Percentiles rank a stretch among this genome's conserved stretches.
Evolutionary conservation across 2,888 invertebrate species (phyloP).

Genomic region (Leucania comma): DNA sequence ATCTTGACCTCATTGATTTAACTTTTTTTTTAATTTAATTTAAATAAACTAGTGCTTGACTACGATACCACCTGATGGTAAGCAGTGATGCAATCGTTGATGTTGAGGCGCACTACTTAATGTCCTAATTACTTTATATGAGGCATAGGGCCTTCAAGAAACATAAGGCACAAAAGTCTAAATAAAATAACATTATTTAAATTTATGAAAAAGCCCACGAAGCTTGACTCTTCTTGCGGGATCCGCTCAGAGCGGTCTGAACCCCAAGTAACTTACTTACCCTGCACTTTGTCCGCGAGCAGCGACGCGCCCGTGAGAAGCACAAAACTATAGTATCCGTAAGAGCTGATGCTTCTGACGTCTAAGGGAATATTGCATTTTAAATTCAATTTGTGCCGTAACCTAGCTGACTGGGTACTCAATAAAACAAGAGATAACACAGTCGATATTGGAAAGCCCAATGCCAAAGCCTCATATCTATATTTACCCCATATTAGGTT

Average conservation of each 20-base stretch:
- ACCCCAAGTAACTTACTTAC: conserved; percentile 7
- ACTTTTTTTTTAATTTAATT: too few species aligned
- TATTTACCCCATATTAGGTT: too few species aligned
- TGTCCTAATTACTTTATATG: too few species aligned
- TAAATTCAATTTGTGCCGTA: conserved; percentile 9
- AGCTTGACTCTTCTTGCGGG: neutral
- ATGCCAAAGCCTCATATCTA: too few species aligned
- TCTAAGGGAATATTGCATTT: conserved; percentile 20
- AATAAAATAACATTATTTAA: neutral
- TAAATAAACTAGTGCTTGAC: too few species aligned
- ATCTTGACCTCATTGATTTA: too few species aligned
- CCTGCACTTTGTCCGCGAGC: conserved; percentile 26
- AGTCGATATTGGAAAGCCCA: neutral
- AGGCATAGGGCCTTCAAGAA: too few species aligned
- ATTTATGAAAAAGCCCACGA: neutral
- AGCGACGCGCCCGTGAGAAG: neutral
- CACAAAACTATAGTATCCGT: neutral
- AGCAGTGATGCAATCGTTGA: too few species aligned
- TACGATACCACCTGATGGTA: too few species aligned
- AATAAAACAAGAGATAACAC: neutral
- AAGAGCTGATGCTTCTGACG: conserved; percentile 1
- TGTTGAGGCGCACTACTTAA: too few species aligned
- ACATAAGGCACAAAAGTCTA: too few species aligned
- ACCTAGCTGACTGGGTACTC: neutral
- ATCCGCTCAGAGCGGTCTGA: conserved; percentile 3